phyloP scores from a whole-genome alignment of 2,888 invertebrate genomes.

The Cantharis rufa region DNA sequence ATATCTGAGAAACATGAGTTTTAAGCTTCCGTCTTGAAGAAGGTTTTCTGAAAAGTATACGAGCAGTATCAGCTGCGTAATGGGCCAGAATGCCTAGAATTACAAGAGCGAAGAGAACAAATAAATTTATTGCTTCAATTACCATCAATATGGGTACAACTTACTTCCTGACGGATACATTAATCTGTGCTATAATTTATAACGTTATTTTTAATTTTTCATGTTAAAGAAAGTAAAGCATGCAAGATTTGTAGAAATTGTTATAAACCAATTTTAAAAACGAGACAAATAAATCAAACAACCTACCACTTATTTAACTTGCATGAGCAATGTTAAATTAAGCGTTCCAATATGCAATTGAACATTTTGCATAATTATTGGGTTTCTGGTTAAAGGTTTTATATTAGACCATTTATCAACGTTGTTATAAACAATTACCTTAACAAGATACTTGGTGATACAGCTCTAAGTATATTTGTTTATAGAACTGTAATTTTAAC shows the following conservation, averaged over 20 bases:
- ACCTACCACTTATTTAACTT: not conserved
- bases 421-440: constrained; percentile 20
- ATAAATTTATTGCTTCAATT: too few species aligned
- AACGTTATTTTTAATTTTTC: not conserved
- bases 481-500: constrained; percentile 15
- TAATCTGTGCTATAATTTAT: not conserved
- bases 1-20: too few species aligned
- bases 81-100: not conserved
- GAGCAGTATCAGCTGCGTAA: too few species aligned
- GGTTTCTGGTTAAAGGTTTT: constrained; percentile 6
- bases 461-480: constrained; percentile 7
- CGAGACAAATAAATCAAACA: not conserved
- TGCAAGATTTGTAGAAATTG: not conserved
- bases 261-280: not conserved
- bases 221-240: not conserved
- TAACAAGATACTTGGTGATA: constrained; percentile 7
- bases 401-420: constrained; percentile 10
- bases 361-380: not conserved
- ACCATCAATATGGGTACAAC: too few species aligned
- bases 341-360: not conserved
- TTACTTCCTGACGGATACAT: not conserved
- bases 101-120: not conserved
- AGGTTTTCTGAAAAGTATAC: too few species aligned
- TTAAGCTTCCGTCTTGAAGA: too few species aligned
- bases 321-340: not conserved